phyloP scores from a whole-genome alignment of 2,888 invertebrate genomes.

The Serrognathus titanus region DNA sequence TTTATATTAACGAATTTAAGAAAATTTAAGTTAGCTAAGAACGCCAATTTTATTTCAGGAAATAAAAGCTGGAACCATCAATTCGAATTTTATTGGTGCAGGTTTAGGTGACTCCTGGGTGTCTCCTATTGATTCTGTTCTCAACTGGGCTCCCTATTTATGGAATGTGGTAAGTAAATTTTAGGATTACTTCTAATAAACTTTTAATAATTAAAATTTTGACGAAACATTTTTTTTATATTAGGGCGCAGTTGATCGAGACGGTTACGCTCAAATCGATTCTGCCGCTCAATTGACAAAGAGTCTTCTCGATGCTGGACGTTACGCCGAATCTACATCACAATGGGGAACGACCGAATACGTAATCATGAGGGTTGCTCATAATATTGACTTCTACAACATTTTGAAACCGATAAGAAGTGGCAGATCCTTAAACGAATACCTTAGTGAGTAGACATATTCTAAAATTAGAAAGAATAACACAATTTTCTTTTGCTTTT shows the following conservation, averaged over 20 bases:
- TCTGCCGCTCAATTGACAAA: constrained; percentile 56
- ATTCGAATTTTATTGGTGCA: constrained; percentile 72
- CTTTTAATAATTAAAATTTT: not conserved
- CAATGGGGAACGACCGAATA: constrained; percentile 63
- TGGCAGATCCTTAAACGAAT: not conserved
- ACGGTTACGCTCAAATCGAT: constrained; percentile 61
- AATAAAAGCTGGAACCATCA: constrained; percentile 25
- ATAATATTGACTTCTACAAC: constrained; percentile 77
- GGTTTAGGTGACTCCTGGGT: constrained; percentile 89
- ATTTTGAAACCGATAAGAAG: constrained; percentile 56
- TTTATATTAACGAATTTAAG: too few species aligned
- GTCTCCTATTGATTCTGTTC: constrained; percentile 78
- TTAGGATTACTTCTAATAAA: not conserved
- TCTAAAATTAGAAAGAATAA: not conserved
- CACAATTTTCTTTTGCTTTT: not conserved
- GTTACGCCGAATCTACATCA: constrained; percentile 28
- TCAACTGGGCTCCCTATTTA: constrained; percentile 80
- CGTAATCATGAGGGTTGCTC: constrained; percentile 60
- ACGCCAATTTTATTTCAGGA: constrained; percentile 14
- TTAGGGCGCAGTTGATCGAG: constrained; percentile 64
- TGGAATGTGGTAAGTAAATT: constrained; percentile 59
- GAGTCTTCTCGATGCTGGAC: constrained; percentile 52
- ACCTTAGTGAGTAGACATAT: not conserved
- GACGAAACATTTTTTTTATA: constrained; percentile 1
- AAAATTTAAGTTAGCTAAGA: too few species aligned